Percentiles rank a stretch among this genome's conserved stretches.
Evolutionary conservation across 2,797 vertebrate species (phyloP).

Genomic region (Hoplostethus atlanticus): DNA sequence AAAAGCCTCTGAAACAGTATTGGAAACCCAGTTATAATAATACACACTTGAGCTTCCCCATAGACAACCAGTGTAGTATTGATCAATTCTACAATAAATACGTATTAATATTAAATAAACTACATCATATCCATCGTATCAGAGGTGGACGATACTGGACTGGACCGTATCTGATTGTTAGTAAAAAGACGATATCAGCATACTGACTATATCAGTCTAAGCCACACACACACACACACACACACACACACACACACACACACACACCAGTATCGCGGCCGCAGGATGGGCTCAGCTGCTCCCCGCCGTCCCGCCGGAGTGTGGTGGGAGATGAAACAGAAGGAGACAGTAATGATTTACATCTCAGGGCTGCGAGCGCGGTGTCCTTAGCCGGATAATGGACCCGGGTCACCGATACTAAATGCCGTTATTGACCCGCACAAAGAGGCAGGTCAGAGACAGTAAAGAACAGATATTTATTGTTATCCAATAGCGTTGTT

Average conservation of each 20-base stretch:
- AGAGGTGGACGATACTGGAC: not conserved
- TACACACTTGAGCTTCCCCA: not conserved
- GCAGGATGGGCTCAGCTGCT: constrained; percentile 44
- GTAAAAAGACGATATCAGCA: constrained; percentile 20
- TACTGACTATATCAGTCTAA: constrained; percentile 20
- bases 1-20: not conserved
- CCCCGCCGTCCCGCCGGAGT: constrained; percentile 32
- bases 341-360: constrained; percentile 53
- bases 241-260: constrained; percentile 22
- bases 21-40: too few relatives aligned
- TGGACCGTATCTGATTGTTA: too few relatives aligned
- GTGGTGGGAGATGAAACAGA: constrained; percentile 42
- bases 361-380: constrained; percentile 14
- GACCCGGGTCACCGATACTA: constrained; percentile 60
- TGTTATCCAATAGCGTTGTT: constrained; percentile 49
- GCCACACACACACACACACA: not conserved
- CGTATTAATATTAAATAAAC: constrained; percentile 1
- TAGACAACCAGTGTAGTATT: constrained; percentile 2
- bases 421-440: constrained; percentile 60
- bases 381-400: constrained; percentile 42
- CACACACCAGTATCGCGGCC: constrained; percentile 18
- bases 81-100: constrained; percentile 11
- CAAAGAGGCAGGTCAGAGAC: constrained; percentile 31
- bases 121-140: not conserved
- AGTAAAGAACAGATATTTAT: constrained; percentile 60